phyloP scores from a whole-genome alignment of 2,888 invertebrate genomes.

The Melinopterus prodromus region DNA sequence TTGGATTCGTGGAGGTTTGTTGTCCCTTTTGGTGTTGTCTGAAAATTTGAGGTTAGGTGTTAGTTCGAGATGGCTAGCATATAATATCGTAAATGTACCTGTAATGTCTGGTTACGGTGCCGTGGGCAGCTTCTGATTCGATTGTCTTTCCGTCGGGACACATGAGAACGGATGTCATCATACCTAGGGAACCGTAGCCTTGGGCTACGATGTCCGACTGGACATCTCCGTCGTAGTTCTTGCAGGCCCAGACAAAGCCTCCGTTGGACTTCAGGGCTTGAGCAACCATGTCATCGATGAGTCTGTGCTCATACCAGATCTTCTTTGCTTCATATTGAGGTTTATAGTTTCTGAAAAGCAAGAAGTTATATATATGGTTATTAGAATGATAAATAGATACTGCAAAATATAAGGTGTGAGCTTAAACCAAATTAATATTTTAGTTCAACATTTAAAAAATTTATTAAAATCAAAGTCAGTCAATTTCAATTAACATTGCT shows the following conservation, averaged over 20 bases:
- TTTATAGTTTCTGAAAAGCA: slow-evolving; percentile 71
- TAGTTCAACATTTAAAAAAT: no score
- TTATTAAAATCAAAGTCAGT: no score
- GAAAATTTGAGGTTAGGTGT: slow-evolving; percentile 49
- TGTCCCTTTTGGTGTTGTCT: slow-evolving; percentile 87
- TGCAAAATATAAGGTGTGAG: no score
- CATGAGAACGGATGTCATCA: slow-evolving; percentile 91
- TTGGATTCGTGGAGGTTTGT: slow-evolving; percentile 88
- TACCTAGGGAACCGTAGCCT: slow-evolving; percentile 82
- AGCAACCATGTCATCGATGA: slow-evolving; percentile 94
- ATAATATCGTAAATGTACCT: slow-evolving; percentile 56
- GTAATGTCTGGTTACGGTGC: slow-evolving; percentile 90
- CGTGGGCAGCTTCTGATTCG: slow-evolving; percentile 92
- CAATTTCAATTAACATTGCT: no score
- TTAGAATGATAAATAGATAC: background rate
- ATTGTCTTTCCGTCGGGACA: slow-evolving; percentile 90
- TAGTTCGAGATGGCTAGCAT: no score
- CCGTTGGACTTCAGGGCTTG: slow-evolving; percentile 84
- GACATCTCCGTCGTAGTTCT: slow-evolving; percentile 93
- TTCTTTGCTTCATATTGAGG: slow-evolving; percentile 76
- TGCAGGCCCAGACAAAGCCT: slow-evolving; percentile 92
- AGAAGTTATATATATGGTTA: slow-evolving; percentile 25
- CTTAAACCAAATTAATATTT: no score
- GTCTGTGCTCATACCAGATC: slow-evolving; percentile 91
- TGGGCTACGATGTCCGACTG: slow-evolving; percentile 88